Evolutionary conservation across 2,888 invertebrate genomes (phyloP).

Genomic region (Xestia rhomboidea): DNA sequence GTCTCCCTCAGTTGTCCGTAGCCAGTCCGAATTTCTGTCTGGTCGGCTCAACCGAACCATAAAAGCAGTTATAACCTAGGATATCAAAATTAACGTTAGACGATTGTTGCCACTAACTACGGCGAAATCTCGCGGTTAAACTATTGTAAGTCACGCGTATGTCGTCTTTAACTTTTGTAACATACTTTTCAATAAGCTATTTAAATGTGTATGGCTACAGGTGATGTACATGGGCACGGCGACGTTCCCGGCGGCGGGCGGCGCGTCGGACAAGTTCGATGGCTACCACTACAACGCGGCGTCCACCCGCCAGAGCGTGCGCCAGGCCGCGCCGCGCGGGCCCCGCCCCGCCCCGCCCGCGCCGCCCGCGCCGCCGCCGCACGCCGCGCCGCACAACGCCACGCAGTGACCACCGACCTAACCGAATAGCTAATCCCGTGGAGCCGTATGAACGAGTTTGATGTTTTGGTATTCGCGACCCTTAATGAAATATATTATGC

Average conservation of each 20-base stretch:
- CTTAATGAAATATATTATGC: background rate
- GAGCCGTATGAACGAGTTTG: background rate
- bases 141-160: background rate
- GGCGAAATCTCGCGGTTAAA: background rate
- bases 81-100: background rate
- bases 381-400: constrained; percentile 73
- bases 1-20: background rate
- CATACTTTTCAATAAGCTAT: background rate
- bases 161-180: background rate
- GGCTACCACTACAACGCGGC: constrained; percentile 89
- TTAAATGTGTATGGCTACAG: constrained; percentile 64
- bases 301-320: constrained; percentile 84
- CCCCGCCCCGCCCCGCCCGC: constrained; percentile 69
- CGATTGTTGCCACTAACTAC: background rate
- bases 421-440: constrained; percentile 6
- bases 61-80: background rate
- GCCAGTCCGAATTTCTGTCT: background rate
- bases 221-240: constrained; percentile 89
- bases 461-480: background rate
- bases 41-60: background rate
- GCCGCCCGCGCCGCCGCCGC: constrained; percentile 75
- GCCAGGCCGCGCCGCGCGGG: constrained; percentile 81
- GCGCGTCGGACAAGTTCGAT: constrained; percentile 82
- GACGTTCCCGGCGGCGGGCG: constrained; percentile 79
- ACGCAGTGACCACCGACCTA: constrained; percentile 71